phyloP scores from a whole-genome alignment of 2,888 invertebrate species.

The Synergus gifuensis region DNA sequence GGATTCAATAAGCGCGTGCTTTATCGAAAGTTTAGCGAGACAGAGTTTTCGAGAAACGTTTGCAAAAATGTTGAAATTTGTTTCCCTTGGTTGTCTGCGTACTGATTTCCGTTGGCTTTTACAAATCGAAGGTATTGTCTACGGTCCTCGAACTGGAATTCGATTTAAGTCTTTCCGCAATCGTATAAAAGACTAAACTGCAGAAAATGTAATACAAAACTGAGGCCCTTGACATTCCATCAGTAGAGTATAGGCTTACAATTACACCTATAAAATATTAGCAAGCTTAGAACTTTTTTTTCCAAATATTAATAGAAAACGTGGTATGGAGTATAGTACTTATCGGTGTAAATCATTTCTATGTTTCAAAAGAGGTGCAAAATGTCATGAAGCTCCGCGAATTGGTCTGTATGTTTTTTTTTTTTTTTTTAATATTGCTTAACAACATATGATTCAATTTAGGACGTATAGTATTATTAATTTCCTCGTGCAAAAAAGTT shows the following conservation, averaged over 20 bases:
- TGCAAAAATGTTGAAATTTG: not conserved
- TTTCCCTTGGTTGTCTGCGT: not conserved
- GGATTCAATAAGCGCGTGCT: not conserved
- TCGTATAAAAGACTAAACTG: not conserved
- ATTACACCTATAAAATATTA: not conserved
- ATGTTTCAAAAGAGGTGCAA: slow-evolving; percentile 24
- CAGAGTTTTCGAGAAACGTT: not conserved
- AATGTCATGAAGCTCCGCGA: slow-evolving; percentile 23
- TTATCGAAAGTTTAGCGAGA: not conserved
- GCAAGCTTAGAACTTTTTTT: not conserved
- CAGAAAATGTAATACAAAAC: slow-evolving; percentile 2
- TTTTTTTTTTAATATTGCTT: slow-evolving; percentile 2
- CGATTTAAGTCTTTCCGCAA: not conserved
- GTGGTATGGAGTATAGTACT: slow-evolving; percentile 10
- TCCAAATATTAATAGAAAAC: slow-evolving; percentile 15
- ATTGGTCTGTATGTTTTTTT: slow-evolving; percentile 36
- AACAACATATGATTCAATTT: not conserved
- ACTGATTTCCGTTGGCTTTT: not conserved
- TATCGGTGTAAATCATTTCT: slow-evolving; percentile 20
- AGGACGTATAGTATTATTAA: slow-evolving; percentile 6
- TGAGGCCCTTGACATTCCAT: not conserved
- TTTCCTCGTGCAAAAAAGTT: slow-evolving; percentile 1
- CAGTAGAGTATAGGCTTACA: not conserved
- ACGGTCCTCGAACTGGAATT: not conserved
- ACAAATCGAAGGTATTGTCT: not conserved